These are phyloP conservation scores for Turritopsis rubra DNA, from an alignment of 30 jellyfish, hydroid and myxozoan species.

Conservation along the genomic window DNA sequence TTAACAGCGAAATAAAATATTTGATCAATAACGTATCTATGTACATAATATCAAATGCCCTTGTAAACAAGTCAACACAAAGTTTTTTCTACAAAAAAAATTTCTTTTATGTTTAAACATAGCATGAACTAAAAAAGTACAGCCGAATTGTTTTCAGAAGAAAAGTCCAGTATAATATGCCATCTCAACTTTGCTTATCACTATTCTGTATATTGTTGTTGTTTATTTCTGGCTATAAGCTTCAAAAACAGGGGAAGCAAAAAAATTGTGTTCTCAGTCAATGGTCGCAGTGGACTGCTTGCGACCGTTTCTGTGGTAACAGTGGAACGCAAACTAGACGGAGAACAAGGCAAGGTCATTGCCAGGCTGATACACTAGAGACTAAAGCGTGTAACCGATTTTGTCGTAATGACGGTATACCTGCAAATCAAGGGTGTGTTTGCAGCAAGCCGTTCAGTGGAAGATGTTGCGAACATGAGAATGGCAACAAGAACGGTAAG, in stretches of 20 bases:
- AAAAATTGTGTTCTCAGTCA: slow-evolving; percentile 2
- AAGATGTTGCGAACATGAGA: slow-evolving; percentile 2
- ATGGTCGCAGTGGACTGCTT: slow-evolving; percentile 27
- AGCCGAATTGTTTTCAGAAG: no score
- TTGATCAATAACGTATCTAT: neutral
- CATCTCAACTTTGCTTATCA: neutral
- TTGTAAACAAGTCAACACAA: no score
- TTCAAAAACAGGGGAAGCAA: neutral
- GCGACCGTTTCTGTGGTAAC: slow-evolving; percentile 22
- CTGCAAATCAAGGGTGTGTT: slow-evolving; percentile 7
- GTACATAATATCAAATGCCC: neutral
- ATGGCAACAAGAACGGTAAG: neutral
- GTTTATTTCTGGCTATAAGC: neutral
- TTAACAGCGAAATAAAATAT: neutral
- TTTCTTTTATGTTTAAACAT: no score
- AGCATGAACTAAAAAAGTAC: no score
- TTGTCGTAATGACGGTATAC: slow-evolving; percentile 16
- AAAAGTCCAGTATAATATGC: neutral
- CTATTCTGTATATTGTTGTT: neutral
- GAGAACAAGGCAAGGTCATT: slow-evolving; percentile 4
- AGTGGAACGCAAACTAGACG: slow-evolving; percentile 17
- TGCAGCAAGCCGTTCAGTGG: slow-evolving; percentile 17
- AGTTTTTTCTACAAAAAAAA: no score
- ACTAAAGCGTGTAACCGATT: slow-evolving; percentile 4
- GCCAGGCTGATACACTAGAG: neutral